A percentile compares a stretch with the other conserved stretches of the same genome.
Evolutionary conservation across 2,888 invertebrate genomes (phyloP).

Genomic region (Apotomis capreana): DNA sequence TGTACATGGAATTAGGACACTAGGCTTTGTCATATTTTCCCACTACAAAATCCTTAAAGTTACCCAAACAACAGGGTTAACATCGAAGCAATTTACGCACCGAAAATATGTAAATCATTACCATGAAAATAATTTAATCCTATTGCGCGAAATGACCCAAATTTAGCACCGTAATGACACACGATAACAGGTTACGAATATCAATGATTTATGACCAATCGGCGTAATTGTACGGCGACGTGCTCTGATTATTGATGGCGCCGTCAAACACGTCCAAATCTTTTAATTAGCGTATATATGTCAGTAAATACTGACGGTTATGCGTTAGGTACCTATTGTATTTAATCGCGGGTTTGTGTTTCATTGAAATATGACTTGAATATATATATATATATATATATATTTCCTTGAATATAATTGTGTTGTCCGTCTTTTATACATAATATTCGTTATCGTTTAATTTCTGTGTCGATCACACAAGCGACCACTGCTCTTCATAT

Average conservation of each 20-base stretch:
- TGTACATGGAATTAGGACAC: too few relatives aligned
- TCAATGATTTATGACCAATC: slow-evolving; percentile 55
- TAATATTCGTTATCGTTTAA: too few relatives aligned
- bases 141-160: slow-evolving; percentile 42
- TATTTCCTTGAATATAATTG: too few relatives aligned
- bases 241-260: slow-evolving; percentile 53
- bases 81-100: slow-evolving; percentile 7
- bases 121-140: slow-evolving; percentile 41
- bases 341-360: too few relatives aligned
- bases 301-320: not conserved
- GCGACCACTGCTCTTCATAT: too few relatives aligned
- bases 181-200: slow-evolving; percentile 51
- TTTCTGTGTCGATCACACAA: too few relatives aligned
- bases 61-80: not conserved
- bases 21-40: too few relatives aligned
- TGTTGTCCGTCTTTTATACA: too few relatives aligned
- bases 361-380: too few relatives aligned
- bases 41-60: too few relatives aligned
- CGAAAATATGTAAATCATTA: slow-evolving; percentile 19
- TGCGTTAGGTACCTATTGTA: not conserved
- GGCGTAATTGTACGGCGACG: slow-evolving; percentile 52
- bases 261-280: slow-evolving; percentile 28
- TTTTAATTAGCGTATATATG: slow-evolving; percentile 32
- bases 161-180: slow-evolving; percentile 54
- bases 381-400: too few relatives aligned